Evolutionary conservation across 2,113 vertebrate species (phyloP), one percentile per base, ranked within the genome.

Genomic region (Eleginops maclovinus): DNA sequence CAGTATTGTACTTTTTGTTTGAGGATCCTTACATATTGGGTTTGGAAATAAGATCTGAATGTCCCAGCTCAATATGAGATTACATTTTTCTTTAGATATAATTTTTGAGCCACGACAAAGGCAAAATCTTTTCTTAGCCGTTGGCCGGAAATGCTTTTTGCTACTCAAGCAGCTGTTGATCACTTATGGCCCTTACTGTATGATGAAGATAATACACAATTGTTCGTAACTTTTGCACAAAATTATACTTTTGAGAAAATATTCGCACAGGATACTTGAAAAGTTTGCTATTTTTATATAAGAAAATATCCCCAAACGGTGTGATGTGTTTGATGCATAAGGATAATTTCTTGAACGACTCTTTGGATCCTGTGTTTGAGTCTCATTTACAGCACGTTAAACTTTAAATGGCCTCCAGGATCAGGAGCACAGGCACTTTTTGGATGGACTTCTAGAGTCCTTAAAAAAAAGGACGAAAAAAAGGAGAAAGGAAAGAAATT

Each of bases 351-450:
- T 73, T 82, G 75, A 81, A 85, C 74, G 71, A 76, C 66, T 81
- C 36, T 76, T 72, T 83, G 40, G 53, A 64, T 74, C 60, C 55
- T 81, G 77, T 59, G 64, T 81, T 40, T 65, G 60, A 78, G 71
- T 75, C 68, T 82, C 69, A 70, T 67, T 87, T 76, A 85, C 73
- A 88, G 67, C 69, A 76, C 71, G 76, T 87, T 78, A 79, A 79
- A 83, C 61, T 86, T 79, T 82, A 87, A 86, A 88, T 65, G 55
- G 75, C 72, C 79, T 89, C 83, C 79, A 53, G 84, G 72, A 83
- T 54, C 41, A 13, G n/a, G 51, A 51, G 66, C 22, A 71, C 54
- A 46, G 77, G 55, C 69, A 24, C 60, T 82, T 86, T 86, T 79
- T 88, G 86, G 87, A 78, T 46, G 82, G 84, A 88, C 83, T 85